Conservation (phyloP, 2,113 vertebrate genomes). For the Tretioscincus oriximinensis region DNA sequence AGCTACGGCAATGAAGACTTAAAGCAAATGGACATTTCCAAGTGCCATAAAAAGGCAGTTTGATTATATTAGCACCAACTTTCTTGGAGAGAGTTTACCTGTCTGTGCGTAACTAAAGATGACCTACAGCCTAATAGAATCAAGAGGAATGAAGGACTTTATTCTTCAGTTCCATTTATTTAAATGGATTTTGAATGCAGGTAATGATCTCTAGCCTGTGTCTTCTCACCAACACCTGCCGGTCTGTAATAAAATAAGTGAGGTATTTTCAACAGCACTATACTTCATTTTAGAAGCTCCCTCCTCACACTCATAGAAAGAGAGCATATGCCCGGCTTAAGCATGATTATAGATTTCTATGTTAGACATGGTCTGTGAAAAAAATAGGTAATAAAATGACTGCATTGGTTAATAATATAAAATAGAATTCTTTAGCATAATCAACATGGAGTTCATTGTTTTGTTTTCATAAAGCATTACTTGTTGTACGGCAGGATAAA, state of each 20-base stretch:
- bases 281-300: background rate
- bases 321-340: background rate
- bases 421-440: background rate
- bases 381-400: background rate
- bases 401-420: background rate
- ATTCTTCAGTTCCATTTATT: background rate
- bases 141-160: background rate
- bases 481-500: background rate
- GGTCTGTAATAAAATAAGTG: background rate
- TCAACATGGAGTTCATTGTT: background rate
- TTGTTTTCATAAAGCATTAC: conserved; percentile 4
- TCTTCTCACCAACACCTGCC: background rate
- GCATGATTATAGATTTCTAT: background rate
- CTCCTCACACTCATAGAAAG: background rate
- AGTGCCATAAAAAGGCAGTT: background rate
- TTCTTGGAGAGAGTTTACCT: background rate
- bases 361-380: background rate
- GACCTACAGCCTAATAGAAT: background rate
- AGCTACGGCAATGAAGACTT: background rate
- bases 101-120: background rate
- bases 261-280: background rate
- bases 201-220: background rate
- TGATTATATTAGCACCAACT: background rate
- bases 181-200: background rate
- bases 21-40: background rate